Evolutionary conservation across 2,888 invertebrate genomes (phyloP), one percentile per base, ranked within the genome.

Genomic region (Euclidia mi): DNA sequence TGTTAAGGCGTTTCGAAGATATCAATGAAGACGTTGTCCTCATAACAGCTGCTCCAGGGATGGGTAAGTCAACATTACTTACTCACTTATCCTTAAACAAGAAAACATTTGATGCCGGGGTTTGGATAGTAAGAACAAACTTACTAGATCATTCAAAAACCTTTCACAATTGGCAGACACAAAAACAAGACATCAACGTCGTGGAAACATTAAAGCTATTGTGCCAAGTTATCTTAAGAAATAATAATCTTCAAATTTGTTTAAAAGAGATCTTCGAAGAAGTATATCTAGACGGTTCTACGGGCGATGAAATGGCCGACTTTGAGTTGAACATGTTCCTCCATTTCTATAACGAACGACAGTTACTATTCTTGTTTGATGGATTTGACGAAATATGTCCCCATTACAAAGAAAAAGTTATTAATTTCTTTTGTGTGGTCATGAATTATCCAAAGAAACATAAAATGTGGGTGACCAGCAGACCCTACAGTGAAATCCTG

Each of bases 401-500:
- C 0, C 29, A 37, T 25, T 56, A 59, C 28, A 45, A 56, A 44
- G 32, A 12, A 2, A 45, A 31, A 15, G 49, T 52, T 9, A 44
- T 43, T 1, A 10, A 14, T 4, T 43, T 50, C 18, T n/a, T 50
- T 9, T 37, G 28, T n/a, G 28, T 37, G 1, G 6, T 50, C 6
- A 42, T 28, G 28, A 17, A 43, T 17, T 35, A 43, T 29, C 37
- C 25, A 2, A 18, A 12, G 0, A 34, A 11, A 28, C 56, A 61
- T 15, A 61, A 46, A 43, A 58, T 61, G 41, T 63, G 67, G 59
- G 60, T 76, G 3, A 68, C 76, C 0, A 65, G 65, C 7, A 51
- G 74, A n/a, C 49, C 68, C 0, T 65, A 74, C 35, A 66, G 69
- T 20, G 45, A 53, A 9, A 52, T 66, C 6, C 10, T 43, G 20